Evolutionary conservation across 2,113 vertebrate species (phyloP).

Genomic region (Semnornis frantzii): DNA sequence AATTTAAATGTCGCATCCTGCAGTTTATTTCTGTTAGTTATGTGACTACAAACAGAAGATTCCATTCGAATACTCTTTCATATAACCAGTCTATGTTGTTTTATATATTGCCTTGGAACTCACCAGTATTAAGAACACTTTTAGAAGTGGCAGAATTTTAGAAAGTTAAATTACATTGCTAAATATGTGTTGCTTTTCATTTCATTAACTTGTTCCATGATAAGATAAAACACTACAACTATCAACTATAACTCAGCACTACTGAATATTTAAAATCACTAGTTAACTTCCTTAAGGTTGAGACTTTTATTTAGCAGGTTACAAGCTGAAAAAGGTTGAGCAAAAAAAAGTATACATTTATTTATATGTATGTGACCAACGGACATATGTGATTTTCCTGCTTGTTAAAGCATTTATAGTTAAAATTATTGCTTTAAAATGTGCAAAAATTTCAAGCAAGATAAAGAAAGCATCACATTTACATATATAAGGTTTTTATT

Average conservation of each 20-base stretch:
- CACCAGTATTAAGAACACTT: conserved; percentile 60
- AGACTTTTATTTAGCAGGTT: conserved; percentile 26
- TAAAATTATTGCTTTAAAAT: conserved; percentile 22
- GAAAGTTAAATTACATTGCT: conserved; percentile 41
- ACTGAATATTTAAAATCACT: conserved; percentile 12
- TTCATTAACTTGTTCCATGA: conserved; percentile 64
- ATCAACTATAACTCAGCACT: conserved; percentile 53
- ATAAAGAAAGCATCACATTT: conserved; percentile 18
- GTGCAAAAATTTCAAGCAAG: conserved; percentile 25
- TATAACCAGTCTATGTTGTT: conserved; percentile 70
- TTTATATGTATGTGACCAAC: neutral
- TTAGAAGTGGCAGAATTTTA: conserved; percentile 37
- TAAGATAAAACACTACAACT: conserved; percentile 59
- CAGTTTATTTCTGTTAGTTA: conserved; percentile 29
- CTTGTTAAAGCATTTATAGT: neutral
- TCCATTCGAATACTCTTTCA: conserved; percentile 28
- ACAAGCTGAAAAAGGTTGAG: neutral
- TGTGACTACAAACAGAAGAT: conserved; percentile 20
- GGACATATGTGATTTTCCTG: conserved; percentile 5
- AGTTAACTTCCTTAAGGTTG: neutral
- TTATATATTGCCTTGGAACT: conserved; percentile 66
- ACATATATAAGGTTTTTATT: neutral
- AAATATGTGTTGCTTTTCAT: conserved; percentile 67
- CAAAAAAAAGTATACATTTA: neutral
- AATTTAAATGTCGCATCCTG: conserved; percentile 26